Evolutionary conservation across 2,113 vertebrate genomes (phyloP), one percentile per base, ranked within the genome.

Genomic region (Danio rerio): DNA sequence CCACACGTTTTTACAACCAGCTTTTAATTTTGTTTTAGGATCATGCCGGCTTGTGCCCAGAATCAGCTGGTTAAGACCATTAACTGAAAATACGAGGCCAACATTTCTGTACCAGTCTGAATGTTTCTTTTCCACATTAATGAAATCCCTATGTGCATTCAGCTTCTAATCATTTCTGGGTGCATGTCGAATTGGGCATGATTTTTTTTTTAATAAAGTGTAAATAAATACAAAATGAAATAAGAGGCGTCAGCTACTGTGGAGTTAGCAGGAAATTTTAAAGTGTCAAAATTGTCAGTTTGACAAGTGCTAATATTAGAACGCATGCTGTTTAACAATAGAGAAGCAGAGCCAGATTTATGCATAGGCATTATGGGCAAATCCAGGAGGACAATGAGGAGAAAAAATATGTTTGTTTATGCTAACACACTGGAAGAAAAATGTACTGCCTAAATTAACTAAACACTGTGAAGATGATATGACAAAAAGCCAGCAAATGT

Each of bases 21-120:
- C 45, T 59, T 59, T 75, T 45, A 18, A 59, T 53, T 45, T 45
- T 21, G 15, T 75, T 45, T 59, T 18, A 75, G 45, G 40, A 58
- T 43, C 52, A 58, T 13, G 16, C 7, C 40, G 43, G 31, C 53
- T 58, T 71, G 20, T 72, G 69, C 69, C 69, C 69, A 72, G 49
- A 72, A 55, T 13, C 50, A 53, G 49, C 49, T 72, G 49, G 65
- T 68, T 58, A 58, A 45, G 49, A 18, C n/a, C n/a, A 75, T 75
- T 13, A 18, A 75, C 55, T 75, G 55, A 59, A 75, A 59, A 75
- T 59, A 75, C 3, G 55, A 75, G 42, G 72, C 55, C 72, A 75
- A 75, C 12, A 75, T 75, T 59, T 75, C 42, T 0, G 1, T 42
- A 31, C 53, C 53, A 43, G 18, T 58, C 9, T 40, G 43, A 69